Base-by-base conservation (phyloP, 2,113 vertebrate species). In the Zonotrichia leucophrys region DNA sequence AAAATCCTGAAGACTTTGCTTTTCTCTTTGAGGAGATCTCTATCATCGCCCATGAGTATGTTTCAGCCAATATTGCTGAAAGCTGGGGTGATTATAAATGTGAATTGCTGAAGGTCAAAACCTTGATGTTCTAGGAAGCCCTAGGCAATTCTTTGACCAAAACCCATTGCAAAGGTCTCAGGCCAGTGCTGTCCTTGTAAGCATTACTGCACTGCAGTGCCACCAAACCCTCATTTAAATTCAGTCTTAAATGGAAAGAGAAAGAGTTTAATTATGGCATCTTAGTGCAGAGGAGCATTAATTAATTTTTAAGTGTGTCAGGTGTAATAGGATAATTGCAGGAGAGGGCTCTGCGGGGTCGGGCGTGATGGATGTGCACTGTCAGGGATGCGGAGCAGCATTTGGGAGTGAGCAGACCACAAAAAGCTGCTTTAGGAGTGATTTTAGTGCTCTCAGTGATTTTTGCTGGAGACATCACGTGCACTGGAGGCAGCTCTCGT, bases 291-390 rank as follows among this genome's bases (percentile, higher is more conserved):
- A 59, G 53, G 9, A 84, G 28, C 44, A 27, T 75, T 84, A 92
- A 91, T 95, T 91, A 84, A 62, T 92, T 86, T 92, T 90, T 64
- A 75, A 90, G 28, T n/a, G 46, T 41, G 42, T 62, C 68, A 30
- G 46, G 85, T 84, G 52, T 78, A 96, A 82, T 58, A 87, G 84
- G 59, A 72, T 91, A 76, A 91, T 94, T 94, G 72, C 58, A 73
- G 63, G 42, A 75, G 41, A 66, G 78, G 70, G 37, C 41, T 90
- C 67, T 41, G 39, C 0, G 0, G 74, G 60, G 39, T 72, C 0
- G 0, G 24, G 28, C 0, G 0, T 5, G 3, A 39, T 11, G 28
- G 64, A n/a, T 81, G 9, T 3, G 2, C 46, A 3, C 39, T 33
- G 56, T 44, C 17, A 22, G 41, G 39, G 47, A 31, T 0, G 8